Base-by-base conservation (phyloP, 2,113 vertebrate genomes). In the Callithrix jacchus region DNA sequence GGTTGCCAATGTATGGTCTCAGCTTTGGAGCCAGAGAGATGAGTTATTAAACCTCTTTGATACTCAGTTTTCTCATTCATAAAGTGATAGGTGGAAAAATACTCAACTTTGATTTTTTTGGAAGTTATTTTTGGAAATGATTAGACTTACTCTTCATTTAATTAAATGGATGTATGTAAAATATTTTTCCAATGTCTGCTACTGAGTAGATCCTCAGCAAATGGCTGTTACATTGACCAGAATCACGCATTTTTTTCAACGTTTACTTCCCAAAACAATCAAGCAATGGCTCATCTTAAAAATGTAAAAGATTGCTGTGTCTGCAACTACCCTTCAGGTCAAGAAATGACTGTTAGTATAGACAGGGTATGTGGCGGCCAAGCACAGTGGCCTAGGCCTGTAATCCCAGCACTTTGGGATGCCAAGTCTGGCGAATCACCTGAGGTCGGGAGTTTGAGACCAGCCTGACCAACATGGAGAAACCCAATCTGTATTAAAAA, bases 211-310 rank as follows among this genome's bases (percentile, higher is more conserved):
- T 37, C 25, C 47, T 54, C 79, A 83, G 10, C 56, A 80, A 93
- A 73, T 68, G 23, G 49, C 42, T 80, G 52, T 76, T 40, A 45
- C 21, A 40, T 3, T 68, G 27, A 77, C 11, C 14, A 35, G 52
- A 92, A 52, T 95, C 58, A 76, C 80, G 40, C 35, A 45, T 95
- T 84, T 94, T 84, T 52, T 64, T 27, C 42, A 90, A 66, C 11
- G 32, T 87, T 90, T 83, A 47, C 32, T 93, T 20, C 58, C 5
- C 23, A 58, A 81, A 79, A 7, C 54, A 30, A 76, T 42, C n/a
- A 87, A 81, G 47, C 30, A 92, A n/a, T 74, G 74, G 20, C 5
- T 45, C 8, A 42, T 70, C 30, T 77, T 68, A 61, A 66, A 91
- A 79, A 68, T 54, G 42, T 68, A 18, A 49, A 87, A 76, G 14